phyloP scores from a whole-genome alignment of 1,140 invertebrate species.

The Mamestra configurata region DNA sequence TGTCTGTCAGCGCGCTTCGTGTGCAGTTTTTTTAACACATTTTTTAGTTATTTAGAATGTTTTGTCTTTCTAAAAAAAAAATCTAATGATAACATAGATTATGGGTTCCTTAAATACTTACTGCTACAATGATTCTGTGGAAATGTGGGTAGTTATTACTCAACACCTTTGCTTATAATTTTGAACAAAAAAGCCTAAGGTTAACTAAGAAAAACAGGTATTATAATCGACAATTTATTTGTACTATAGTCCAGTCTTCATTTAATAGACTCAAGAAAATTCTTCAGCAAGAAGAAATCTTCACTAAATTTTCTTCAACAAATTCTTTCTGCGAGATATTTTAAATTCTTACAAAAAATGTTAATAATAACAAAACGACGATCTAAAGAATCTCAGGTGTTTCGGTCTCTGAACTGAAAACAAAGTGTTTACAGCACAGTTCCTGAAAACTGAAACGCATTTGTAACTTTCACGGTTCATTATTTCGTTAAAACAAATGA shows the following conservation, averaged over 20 bases:
- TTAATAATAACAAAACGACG: slow-evolving; percentile 10
- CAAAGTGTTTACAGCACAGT: slow-evolving; percentile 26
- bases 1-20: too few relatives aligned
- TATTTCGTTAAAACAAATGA: slow-evolving; percentile 21
- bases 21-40: too few relatives aligned
- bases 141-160: too few relatives aligned
- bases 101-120: too few relatives aligned
- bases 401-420: slow-evolving; percentile 26
- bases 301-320: not conserved
- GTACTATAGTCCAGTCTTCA: not conserved
- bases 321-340: not conserved
- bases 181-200: too few relatives aligned
- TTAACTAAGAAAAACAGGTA: too few relatives aligned
- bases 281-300: not conserved
- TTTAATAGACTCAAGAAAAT: not conserved
- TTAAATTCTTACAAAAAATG: not conserved
- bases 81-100: too few relatives aligned
- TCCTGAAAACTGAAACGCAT: slow-evolving; percentile 46
- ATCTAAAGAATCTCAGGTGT: slow-evolving; percentile 22
- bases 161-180: too few relatives aligned
- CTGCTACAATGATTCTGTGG: too few relatives aligned
- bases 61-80: too few relatives aligned
- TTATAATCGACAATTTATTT: not conserved
- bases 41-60: too few relatives aligned
- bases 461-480: slow-evolving; percentile 36